These are phyloP conservation scores for Strigops habroptila DNA, from an alignment of 2,113 vertebrate species.

Conservation along the genomic window DNA sequence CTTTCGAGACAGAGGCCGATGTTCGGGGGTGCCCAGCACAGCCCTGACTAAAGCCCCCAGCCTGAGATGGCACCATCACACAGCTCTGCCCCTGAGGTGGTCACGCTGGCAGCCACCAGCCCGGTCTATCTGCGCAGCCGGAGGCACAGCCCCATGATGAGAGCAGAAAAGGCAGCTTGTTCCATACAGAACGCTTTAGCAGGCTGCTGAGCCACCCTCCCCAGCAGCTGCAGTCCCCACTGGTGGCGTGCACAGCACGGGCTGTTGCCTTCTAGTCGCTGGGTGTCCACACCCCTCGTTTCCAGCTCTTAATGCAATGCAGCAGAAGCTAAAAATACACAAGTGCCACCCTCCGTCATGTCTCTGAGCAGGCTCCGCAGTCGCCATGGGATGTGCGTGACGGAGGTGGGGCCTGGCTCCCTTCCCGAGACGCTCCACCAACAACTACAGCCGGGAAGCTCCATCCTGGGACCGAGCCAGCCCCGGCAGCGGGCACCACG, in stretches of 20 bases:
- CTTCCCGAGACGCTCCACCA: neutral
- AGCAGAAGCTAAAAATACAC: conserved; percentile 45
- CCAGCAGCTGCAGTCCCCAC: neutral
- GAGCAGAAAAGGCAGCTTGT: neutral
- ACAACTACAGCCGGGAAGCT: neutral
- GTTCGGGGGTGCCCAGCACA: accelerated
- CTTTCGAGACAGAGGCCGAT: neutral
- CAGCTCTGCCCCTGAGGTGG: neutral
- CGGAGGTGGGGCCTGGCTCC: conserved; percentile 6
- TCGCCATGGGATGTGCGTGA: neutral
- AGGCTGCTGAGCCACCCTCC: neutral
- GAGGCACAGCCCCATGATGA: accelerated
- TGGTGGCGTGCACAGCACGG: accelerated
- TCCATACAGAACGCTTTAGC: neutral
- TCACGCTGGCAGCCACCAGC: accelerated
- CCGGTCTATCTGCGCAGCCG: accelerated
- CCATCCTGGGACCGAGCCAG: accelerated
- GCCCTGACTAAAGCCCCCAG: neutral
- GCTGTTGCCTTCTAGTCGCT: neutral
- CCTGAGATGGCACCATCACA: neutral
- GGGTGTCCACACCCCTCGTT: neutral
- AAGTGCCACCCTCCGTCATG: neutral
- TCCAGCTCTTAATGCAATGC: conserved; percentile 27
- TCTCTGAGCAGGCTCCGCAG: neutral
- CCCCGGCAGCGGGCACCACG: accelerated